Percentiles rank a stretch among this genome's conserved stretches.
Evolutionary conservation across 2,888 invertebrate species (phyloP).

Genomic region (Sarcophaga caerulescens): DNA sequence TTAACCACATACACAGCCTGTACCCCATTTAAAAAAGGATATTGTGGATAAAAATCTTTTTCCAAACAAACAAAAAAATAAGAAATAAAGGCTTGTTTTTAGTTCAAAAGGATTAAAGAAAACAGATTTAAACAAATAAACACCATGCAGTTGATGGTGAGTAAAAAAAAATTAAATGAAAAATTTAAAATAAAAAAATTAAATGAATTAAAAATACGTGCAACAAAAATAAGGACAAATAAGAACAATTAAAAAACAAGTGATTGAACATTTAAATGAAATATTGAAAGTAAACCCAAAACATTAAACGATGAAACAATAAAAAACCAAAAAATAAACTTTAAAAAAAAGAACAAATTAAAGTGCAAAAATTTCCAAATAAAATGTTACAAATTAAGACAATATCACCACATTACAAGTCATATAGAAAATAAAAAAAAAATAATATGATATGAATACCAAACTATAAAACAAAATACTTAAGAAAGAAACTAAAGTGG

Average conservation of each 20-base stretch:
- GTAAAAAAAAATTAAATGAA: slow-evolving; percentile 49
- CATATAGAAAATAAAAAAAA: no score
- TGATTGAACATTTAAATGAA: background rate
- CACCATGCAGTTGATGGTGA: slow-evolving; percentile 66
- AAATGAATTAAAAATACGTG: background rate
- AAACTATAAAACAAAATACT: no score
- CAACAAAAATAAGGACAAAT: background rate
- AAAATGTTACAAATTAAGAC: no score
- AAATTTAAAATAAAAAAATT: background rate
- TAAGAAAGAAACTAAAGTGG: no score
- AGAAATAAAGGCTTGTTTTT: slow-evolving; percentile 34
- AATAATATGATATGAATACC: no score
- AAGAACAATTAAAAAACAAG: no score
- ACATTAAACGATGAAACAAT: no score
- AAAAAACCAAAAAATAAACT: fast-evolving
- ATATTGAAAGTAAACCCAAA: background rate
- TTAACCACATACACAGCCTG: slow-evolving; percentile 50
- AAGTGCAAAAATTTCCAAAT: no score
- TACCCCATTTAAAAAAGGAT: slow-evolving; percentile 60
- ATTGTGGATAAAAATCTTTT: slow-evolving; percentile 57
- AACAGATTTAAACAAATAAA: slow-evolving; percentile 30
- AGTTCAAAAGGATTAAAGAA: slow-evolving; percentile 54
- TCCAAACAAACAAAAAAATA: slow-evolving; percentile 13
- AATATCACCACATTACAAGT: no score
- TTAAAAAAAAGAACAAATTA: no score